Percentiles rank a stretch among this genome's conserved stretches.
These are phyloP conservation scores for Fulica atra DNA, from an alignment of 2,113 vertebrate species.

Conservation along the genomic window DNA sequence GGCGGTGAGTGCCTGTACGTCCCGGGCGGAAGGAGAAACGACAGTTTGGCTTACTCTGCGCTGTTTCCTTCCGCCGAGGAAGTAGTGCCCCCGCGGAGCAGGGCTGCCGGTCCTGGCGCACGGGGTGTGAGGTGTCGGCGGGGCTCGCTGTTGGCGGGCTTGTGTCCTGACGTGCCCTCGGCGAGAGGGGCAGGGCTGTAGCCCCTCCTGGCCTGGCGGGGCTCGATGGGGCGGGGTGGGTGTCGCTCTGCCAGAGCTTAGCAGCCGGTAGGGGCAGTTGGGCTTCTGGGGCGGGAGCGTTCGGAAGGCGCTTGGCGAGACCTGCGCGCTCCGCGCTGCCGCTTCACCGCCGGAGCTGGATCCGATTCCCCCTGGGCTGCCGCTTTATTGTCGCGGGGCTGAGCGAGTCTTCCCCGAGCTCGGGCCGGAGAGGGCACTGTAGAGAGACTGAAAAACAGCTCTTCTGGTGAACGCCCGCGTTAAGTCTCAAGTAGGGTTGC, in stretches of 20 bases:
- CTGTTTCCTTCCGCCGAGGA: not conserved
- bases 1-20: not conserved
- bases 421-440: not conserved
- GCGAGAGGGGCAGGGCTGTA: not conserved
- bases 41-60: fast-evolving
- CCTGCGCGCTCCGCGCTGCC: not conserved
- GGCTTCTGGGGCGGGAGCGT: not conserved
- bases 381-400: not conserved
- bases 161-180: not conserved
- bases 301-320: not conserved
- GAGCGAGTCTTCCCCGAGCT: not conserved
- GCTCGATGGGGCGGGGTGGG: not conserved
- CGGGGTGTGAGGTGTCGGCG: not conserved
- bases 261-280: fast-evolving
- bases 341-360: not conserved
- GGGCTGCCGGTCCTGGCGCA: not conserved
- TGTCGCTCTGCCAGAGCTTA: too few relatives aligned
- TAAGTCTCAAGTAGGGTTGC: not conserved
- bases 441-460: not conserved
- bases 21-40: not conserved
- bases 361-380: not conserved
- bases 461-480: not conserved
- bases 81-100: not conserved
- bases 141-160: too few relatives aligned
- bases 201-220: not conserved